Percentiles rank a stretch among this genome's conserved stretches.
phyloP scores from a whole-genome alignment of 2,113 vertebrate genomes.

The Apteryx owenii region DNA sequence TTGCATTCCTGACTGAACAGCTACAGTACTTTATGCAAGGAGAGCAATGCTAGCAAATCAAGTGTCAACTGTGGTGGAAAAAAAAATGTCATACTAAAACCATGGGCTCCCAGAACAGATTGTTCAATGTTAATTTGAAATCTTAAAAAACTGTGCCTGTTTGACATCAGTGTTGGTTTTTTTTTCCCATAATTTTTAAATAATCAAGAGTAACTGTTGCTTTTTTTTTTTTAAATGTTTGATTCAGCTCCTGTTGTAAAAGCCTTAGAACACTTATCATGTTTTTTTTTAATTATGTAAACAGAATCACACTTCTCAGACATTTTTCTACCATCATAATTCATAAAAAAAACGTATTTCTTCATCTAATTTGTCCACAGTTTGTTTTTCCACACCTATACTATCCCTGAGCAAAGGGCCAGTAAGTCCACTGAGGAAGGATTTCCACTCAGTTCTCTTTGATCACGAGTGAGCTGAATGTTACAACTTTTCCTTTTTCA shows the following conservation, averaged over 20 bases:
- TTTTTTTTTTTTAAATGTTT: background rate
- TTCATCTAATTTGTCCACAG: background rate
- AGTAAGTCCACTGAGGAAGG: background rate
- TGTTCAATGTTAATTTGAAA: constrained; percentile 69
- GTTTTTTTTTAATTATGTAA: background rate
- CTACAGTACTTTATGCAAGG: background rate
- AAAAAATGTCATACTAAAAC: background rate
- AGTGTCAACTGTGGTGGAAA: background rate
- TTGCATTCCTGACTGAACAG: constrained; percentile 30
- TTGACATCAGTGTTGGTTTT: constrained; percentile 22
- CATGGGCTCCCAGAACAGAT: constrained; percentile 43
- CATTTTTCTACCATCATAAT: background rate
- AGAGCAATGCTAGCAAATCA: background rate
- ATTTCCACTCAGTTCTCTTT: background rate
- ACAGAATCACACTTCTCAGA: background rate
- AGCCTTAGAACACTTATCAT: background rate
- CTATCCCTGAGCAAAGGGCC: background rate
- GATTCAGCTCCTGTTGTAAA: background rate
- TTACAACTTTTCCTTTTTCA: background rate
- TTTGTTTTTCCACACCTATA: background rate
- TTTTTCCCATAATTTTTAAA: constrained; percentile 13
- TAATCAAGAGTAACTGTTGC: constrained; percentile 15
- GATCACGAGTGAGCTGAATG: accelerated
- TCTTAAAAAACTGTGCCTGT: constrained; percentile 24
- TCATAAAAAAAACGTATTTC: background rate